A percentile compares a stretch with the other conserved stretches of the same genome.
phyloP scores from a whole-genome alignment of 2,797 vertebrate genomes.

The Dendrocincla tyrannina region DNA sequence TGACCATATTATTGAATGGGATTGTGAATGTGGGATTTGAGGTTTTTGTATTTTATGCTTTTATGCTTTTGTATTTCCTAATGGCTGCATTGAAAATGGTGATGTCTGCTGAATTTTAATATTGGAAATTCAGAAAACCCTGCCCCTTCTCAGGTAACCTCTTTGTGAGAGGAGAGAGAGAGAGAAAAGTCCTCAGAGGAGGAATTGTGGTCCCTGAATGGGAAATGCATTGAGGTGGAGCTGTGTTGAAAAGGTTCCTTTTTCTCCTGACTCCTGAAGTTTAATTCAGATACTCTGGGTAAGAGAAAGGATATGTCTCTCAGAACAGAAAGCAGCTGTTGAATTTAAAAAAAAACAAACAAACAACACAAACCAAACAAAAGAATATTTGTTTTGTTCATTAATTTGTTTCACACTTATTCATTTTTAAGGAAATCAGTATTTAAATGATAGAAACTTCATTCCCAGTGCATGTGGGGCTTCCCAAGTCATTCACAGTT shows the following conservation, averaged over 20 bases:
- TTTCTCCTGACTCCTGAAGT: background rate
- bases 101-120: background rate
- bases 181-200: background rate
- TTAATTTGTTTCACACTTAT: background rate
- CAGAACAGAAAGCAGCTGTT: background rate
- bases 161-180: background rate
- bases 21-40: background rate
- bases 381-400: background rate
- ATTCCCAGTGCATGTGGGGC: background rate
- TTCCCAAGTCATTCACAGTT: background rate
- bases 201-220: background rate
- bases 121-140: background rate
- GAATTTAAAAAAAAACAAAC: background rate
- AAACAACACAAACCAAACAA: no score
- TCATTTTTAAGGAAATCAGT: background rate
- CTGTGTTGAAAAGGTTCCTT: background rate
- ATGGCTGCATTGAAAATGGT: background rate
- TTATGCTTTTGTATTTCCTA: background rate
- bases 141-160: background rate
- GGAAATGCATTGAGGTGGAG: background rate
- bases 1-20: background rate
- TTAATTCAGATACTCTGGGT: background rate
- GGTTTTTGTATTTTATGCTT: background rate
- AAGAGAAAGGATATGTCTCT: background rate
- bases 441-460: background rate